Conservation (phyloP, 2,797 vertebrate genomes). For the Garrulus glandarius region DNA sequence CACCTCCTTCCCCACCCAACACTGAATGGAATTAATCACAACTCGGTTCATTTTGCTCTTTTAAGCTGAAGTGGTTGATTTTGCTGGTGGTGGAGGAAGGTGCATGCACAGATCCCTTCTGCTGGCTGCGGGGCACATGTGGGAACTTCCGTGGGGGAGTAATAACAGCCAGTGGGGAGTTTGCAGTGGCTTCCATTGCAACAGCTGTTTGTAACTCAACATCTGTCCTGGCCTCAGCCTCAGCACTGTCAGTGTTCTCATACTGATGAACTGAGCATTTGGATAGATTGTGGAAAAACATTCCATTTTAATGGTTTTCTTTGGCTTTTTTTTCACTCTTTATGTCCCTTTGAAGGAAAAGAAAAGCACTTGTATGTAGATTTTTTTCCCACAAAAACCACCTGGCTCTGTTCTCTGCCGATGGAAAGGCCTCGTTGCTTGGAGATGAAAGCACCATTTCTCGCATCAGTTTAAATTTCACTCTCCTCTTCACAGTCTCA, state of each 20-base stretch:
- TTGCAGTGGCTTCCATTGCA: neutral
- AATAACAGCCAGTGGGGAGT: neutral
- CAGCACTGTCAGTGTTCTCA: neutral
- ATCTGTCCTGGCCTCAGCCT: neutral
- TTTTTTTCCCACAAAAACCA: neutral
- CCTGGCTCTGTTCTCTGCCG: neutral
- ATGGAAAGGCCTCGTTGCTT: slow-evolving; percentile 14
- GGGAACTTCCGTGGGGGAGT: neutral
- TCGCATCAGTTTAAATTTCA: slow-evolving; percentile 38
- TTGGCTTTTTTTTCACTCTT: neutral
- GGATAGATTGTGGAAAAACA: neutral
- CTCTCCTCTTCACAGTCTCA: slow-evolving; percentile 24
- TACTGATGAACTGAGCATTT: neutral
- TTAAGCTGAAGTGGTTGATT: neutral
- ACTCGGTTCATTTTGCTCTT: neutral
- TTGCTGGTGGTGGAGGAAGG: neutral
- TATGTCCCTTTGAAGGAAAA: neutral
- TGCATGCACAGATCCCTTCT: neutral
- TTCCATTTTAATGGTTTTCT: neutral
- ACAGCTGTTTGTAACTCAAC: neutral
- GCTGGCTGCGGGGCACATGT: neutral
- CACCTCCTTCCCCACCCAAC: neutral
- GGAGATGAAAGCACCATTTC: slow-evolving; percentile 40
- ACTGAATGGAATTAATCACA: neutral
- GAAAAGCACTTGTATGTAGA: neutral